Evolutionary conservation across 1,140 invertebrate genomes (phyloP).

Genomic region (Chrysomallon squamiferum): DNA sequence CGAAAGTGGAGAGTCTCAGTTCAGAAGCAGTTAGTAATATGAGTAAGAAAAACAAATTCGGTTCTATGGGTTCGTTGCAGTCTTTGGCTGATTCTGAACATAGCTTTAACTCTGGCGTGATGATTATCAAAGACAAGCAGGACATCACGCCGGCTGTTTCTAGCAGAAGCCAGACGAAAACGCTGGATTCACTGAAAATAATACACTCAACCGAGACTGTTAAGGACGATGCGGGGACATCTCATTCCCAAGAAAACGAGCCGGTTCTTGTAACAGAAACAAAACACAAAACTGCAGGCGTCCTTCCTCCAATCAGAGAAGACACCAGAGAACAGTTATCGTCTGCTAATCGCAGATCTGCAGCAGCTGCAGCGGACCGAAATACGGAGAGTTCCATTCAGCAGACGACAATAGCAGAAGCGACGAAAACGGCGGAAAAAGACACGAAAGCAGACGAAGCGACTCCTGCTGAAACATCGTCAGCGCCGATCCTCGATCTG

Average conservation of each 20-base stretch:
- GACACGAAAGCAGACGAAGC: not conserved
- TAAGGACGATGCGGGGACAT: no score
- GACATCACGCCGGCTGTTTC: no score
- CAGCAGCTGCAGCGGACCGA: not conserved
- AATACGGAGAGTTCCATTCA: not conserved
- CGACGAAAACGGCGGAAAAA: no score
- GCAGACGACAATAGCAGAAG: not conserved
- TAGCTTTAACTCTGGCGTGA: no score
- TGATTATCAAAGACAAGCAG: no score
- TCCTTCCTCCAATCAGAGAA: constrained; percentile 4
- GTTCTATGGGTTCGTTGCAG: not conserved
- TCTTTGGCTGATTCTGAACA: no score
- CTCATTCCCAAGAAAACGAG: not conserved
- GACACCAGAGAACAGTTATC: not conserved
- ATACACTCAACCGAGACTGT: no score
- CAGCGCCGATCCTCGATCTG: not conserved
- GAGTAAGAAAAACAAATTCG: not conserved
- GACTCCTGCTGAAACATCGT: not conserved
- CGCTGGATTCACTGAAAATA: no score
- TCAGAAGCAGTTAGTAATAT: not conserved
- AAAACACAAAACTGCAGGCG: not conserved
- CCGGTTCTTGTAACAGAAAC: not conserved
- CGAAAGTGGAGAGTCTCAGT: not conserved
- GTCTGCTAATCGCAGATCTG: not conserved
- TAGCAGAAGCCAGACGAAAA: no score